Conservation (phyloP, 2,888 invertebrate species). For the Tiphia femorata region DNA sequence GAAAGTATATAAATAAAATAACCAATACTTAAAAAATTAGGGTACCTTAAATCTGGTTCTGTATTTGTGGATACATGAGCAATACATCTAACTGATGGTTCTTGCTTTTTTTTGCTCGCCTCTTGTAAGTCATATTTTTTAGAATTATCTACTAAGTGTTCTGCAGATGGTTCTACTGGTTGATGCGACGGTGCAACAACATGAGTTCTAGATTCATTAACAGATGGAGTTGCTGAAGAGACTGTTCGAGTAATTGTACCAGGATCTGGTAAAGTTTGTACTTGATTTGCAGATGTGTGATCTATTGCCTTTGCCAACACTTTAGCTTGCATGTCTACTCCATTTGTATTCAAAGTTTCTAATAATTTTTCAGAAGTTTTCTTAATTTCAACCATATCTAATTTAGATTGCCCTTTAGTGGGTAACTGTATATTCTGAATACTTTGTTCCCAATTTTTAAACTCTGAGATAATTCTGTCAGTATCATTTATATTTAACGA, state of each 20-base stretch:
- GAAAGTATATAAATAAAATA: background rate
- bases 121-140: constrained; percentile 27
- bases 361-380: background rate
- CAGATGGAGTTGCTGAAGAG: background rate
- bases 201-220: constrained; percentile 22
- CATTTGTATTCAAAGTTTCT: background rate
- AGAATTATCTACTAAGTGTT: constrained; percentile 21
- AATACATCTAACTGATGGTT: constrained; percentile 14
- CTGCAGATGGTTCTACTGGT: constrained; percentile 14
- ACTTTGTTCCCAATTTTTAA: constrained; percentile 50
- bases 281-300: too few relatives aligned
- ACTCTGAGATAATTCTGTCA: constrained; percentile 51
- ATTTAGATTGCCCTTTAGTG: too few relatives aligned
- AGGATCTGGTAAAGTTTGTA: too few relatives aligned
- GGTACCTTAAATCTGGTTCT: constrained; percentile 49
- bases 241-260: background rate
- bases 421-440: too few relatives aligned
- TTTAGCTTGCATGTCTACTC: background rate
- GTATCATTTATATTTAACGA: constrained; percentile 47
- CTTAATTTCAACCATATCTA: background rate
- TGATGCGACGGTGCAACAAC: constrained; percentile 11
- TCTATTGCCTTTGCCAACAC: background rate
- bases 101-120: constrained; percentile 16
- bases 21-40: constrained; percentile 13
- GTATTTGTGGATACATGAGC: constrained; percentile 39